phyloP scores from a whole-genome alignment of 2,113 vertebrate species.

The Eulacestoma nigropectus region DNA sequence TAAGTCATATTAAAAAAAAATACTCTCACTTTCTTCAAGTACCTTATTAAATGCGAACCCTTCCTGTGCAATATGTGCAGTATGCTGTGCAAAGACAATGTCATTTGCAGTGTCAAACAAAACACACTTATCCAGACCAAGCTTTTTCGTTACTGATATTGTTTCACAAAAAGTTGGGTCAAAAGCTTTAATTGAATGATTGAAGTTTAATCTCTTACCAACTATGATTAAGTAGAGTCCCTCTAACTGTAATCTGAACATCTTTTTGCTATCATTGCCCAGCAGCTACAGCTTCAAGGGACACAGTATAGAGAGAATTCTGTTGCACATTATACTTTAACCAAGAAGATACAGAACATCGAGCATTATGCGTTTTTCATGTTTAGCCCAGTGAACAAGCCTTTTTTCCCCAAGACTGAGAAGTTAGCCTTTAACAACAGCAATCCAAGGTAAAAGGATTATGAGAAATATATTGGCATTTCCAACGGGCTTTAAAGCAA shows the following conservation, averaged over 20 bases:
- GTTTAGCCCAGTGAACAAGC: slow-evolving; percentile 39
- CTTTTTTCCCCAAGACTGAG: slow-evolving; percentile 38
- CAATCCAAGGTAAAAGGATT: slow-evolving; percentile 43
- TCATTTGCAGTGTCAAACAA: neutral
- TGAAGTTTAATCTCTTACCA: neutral
- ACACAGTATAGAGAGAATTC: neutral
- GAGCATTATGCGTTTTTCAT: slow-evolving; percentile 35
- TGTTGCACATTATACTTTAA: neutral
- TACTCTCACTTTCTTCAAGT: neutral
- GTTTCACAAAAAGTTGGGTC: neutral
- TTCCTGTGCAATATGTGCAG: neutral
- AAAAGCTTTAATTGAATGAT: neutral
- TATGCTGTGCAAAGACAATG: neutral
- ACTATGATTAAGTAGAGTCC: neutral
- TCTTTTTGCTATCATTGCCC: neutral
- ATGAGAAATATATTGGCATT: slow-evolving; percentile 31
- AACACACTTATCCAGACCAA: neutral
- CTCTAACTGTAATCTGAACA: slow-evolving; percentile 12
- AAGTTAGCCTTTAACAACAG: slow-evolving; percentile 55
- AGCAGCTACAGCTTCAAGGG: slow-evolving; percentile 19
- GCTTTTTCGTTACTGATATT: neutral
- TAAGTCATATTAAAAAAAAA: neutral
- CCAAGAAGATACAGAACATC: slow-evolving; percentile 16
- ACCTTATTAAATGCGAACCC: neutral
- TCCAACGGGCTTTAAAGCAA: slow-evolving; percentile 50